These are phyloP conservation scores for Caenorhabditis japonica DNA, from an alignment of 2,888 invertebrate genomes.

Conservation along the genomic window DNA sequence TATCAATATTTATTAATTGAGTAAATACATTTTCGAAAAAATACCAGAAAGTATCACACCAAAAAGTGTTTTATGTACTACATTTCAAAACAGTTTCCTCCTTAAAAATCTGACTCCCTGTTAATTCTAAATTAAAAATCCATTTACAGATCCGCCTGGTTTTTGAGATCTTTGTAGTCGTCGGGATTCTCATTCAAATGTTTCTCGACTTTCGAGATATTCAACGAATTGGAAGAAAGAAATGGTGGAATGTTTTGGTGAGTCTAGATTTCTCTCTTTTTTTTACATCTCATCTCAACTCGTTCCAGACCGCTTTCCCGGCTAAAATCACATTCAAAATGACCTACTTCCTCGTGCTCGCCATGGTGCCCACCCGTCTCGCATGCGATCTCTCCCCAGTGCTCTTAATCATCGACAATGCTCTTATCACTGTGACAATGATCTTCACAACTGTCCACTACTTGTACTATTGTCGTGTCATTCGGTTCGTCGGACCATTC, in stretches of 20 bases:
- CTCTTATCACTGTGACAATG: conserved; percentile 49
- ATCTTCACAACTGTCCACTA: conserved; percentile 59
- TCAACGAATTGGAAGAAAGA: conserved; percentile 66
- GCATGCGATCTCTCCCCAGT: conserved; percentile 78
- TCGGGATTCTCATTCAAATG: conserved; percentile 64
- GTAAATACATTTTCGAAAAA: too few relatives aligned
- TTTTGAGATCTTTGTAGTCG: conserved; percentile 66
- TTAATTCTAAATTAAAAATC: conserved; percentile 1
- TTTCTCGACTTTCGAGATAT: conserved; percentile 67
- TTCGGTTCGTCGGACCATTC: conserved; percentile 89
- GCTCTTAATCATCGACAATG: conserved; percentile 58
- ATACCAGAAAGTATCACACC: too few relatives aligned
- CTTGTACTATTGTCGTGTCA: conserved; percentile 60
- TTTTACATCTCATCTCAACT: conserved; percentile 32
- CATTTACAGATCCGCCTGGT: conserved; percentile 64
- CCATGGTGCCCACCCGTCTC: conserved; percentile 79
- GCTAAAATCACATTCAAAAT: conserved; percentile 92
- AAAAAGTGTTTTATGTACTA: too few relatives aligned
- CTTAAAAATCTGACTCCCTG: too few relatives aligned
- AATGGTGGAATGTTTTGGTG: conserved; percentile 88
- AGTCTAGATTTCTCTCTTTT: conserved; percentile 1
- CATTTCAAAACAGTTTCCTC: too few relatives aligned
- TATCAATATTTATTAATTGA: too few relatives aligned
- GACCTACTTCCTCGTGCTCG: conserved; percentile 89
- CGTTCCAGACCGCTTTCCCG: conserved; percentile 88